These are phyloP conservation scores for Nycticorax nycticorax DNA, from an alignment of 2,113 vertebrate genomes.

Conservation along the genomic window DNA sequence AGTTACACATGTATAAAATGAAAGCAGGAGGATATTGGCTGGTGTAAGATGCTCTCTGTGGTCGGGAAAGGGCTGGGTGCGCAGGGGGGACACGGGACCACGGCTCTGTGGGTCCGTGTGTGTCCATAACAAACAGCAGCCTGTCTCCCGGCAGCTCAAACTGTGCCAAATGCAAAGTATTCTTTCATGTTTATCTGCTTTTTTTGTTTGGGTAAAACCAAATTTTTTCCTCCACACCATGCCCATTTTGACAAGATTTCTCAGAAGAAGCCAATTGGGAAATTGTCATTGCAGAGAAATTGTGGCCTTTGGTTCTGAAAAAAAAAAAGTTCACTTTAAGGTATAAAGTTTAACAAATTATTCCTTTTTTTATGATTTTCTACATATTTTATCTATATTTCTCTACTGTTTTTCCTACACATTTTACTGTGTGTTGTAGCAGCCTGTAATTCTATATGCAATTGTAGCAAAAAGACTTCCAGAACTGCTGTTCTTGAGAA, in stretches of 20 bases:
- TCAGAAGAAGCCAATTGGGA: not conserved
- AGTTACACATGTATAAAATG: not conserved
- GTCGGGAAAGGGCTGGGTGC: not conserved
- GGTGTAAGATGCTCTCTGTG: constrained; percentile 18
- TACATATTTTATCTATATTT: not conserved
- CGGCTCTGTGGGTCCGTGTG: rapidly evolving
- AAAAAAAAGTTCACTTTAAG: not conserved
- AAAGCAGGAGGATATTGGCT: constrained; percentile 15
- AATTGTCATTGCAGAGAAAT: not conserved
- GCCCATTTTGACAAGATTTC: not conserved
- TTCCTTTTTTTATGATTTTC: not conserved
- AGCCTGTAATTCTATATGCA: constrained; percentile 26
- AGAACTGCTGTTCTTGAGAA: constrained; percentile 2
- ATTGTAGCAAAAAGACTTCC: not conserved
- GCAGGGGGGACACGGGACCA: rapidly evolving
- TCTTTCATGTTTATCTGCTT: not conserved
- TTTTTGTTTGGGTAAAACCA: not conserved
- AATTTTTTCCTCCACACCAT: rapidly evolving
- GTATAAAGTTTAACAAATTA: not conserved
- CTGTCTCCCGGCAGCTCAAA: rapidly evolving
- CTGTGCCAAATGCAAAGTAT: not conserved
- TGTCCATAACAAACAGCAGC: not conserved
- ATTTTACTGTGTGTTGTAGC: not conserved
- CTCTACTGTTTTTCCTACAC: not conserved
- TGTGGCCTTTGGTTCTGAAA: not conserved